These are phyloP conservation scores for Campylomormyrus numenius DNA, from an alignment of 2,113 vertebrate species.

Conservation along the genomic window DNA sequence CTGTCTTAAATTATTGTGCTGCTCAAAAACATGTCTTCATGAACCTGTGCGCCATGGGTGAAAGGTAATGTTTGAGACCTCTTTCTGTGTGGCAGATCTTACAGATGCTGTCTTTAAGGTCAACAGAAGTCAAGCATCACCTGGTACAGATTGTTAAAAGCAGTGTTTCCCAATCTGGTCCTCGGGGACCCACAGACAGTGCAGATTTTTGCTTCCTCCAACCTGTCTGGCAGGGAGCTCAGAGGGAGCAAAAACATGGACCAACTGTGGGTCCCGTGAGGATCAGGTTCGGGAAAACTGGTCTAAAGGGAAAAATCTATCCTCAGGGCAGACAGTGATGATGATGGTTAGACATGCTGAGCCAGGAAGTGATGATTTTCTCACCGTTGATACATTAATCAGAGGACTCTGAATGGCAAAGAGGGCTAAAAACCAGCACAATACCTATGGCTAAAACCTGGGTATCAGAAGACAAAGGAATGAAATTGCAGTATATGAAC, in stretches of 20 bases:
- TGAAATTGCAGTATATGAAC: background rate
- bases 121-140: background rate
- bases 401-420: background rate
- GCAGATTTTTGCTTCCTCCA: background rate
- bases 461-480: background rate
- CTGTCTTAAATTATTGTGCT: background rate
- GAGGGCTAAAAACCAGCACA: background rate
- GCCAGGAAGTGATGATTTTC: background rate
- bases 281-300: background rate
- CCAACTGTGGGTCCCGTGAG: background rate
- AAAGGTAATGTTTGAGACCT: background rate
- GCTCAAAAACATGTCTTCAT: background rate
- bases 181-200: background rate
- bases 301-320: background rate
- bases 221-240: background rate
- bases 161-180: background rate
- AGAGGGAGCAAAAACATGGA: background rate
- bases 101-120: background rate
- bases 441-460: background rate
- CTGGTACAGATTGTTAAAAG: background rate
- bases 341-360: conserved; percentile 6
- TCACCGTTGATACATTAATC: background rate
- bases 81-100: background rate
- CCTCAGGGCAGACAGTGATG: background rate
- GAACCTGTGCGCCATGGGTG: background rate